Conservation (phyloP, 1,140 invertebrate genomes). For the Drosophila ercepeae region DNA sequence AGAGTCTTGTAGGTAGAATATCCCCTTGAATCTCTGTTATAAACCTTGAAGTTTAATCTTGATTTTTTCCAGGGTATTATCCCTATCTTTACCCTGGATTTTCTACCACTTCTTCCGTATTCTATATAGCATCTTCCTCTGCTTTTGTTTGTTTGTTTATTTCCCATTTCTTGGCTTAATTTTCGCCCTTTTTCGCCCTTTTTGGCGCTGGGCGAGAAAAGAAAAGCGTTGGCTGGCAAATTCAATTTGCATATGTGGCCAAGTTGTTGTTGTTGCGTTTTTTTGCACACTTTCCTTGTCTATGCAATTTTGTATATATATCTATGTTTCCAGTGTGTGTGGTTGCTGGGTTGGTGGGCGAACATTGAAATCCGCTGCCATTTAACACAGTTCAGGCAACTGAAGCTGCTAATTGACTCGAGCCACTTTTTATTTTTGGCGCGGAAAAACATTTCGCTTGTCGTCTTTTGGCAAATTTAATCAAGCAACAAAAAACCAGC, state of each 20-base stretch:
- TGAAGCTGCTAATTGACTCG: conserved; percentile 73
- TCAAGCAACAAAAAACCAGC: conserved; percentile 45
- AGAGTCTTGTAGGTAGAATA: too few species aligned
- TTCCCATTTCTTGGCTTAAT: conserved; percentile 69
- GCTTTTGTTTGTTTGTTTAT: conserved; percentile 14
- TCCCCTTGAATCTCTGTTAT: too few species aligned
- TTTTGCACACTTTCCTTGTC: conserved; percentile 29
- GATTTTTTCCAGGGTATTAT: conserved; percentile 8
- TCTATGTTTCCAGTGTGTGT: not conserved
- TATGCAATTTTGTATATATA: conserved; percentile 16
- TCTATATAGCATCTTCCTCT: conserved; percentile 24
- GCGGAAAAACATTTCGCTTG: conserved; percentile 6
- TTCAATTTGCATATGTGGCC: conserved; percentile 77
- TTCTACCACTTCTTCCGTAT: not conserved
- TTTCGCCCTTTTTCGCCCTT: conserved; percentile 57
- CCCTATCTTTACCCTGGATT: not conserved
- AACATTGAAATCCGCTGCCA: conserved; percentile 54
- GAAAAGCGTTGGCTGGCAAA: conserved; percentile 58
- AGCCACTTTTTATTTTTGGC: conserved; percentile 1
- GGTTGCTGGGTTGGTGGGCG: conserved; percentile 1
- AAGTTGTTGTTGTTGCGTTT: conserved; percentile 5
- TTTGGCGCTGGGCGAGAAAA: conserved; percentile 50
- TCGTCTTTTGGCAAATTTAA: conserved; percentile 58
- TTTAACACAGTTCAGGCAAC: conserved; percentile 63
- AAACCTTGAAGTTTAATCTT: too few species aligned